A percentile compares a stretch with the other conserved stretches of the same genome.
Evolutionary conservation across 2,888 invertebrate genomes (phyloP).

Genomic region (Lithophane semibrunnea): DNA sequence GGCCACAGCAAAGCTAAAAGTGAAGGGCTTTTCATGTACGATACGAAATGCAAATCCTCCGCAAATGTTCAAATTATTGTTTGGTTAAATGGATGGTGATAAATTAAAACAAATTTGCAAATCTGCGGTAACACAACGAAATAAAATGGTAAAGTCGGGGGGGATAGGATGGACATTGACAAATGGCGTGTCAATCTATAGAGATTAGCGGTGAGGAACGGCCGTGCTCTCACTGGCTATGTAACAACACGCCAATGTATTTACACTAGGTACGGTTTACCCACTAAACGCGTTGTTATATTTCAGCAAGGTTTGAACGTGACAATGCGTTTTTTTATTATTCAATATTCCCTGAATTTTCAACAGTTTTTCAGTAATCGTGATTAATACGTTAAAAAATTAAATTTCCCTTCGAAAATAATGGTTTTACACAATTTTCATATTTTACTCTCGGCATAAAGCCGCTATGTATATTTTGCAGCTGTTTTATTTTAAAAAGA

Average conservation of each 20-base stretch:
- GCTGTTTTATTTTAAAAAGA: conserved; percentile 12
- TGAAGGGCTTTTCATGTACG: conserved; percentile 14
- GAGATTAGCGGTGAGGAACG: conserved; percentile 47
- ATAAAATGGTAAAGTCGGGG: conserved; percentile 49
- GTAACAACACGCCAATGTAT: conserved; percentile 32
- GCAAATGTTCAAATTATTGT: conserved; percentile 42
- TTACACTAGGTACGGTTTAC: conserved; percentile 6
- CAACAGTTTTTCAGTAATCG: too few species aligned
- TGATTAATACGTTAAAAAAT: neutral
- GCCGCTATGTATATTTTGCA: neutral
- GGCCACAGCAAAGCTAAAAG: conserved; percentile 25
- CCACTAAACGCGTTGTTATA: neutral
- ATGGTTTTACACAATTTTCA: conserved; percentile 20
- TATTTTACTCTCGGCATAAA: conserved; percentile 10
- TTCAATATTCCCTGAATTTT: neutral
- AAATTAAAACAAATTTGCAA: conserved; percentile 54
- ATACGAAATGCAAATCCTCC: conserved; percentile 41
- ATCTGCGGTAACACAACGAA: conserved; percentile 47
- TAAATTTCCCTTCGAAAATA: neutral
- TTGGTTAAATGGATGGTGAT: conserved; percentile 36
- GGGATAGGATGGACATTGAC: conserved; percentile 52
- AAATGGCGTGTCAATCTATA: conserved; percentile 63
- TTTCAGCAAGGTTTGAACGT: conserved; percentile 2
- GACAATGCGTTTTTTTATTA: neutral
- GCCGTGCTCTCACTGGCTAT: conserved; percentile 20